Evolutionary conservation across 2,888 invertebrate genomes (phyloP), one percentile per base, ranked within the genome.

Genomic region (Rhamnusium bicolor): DNA sequence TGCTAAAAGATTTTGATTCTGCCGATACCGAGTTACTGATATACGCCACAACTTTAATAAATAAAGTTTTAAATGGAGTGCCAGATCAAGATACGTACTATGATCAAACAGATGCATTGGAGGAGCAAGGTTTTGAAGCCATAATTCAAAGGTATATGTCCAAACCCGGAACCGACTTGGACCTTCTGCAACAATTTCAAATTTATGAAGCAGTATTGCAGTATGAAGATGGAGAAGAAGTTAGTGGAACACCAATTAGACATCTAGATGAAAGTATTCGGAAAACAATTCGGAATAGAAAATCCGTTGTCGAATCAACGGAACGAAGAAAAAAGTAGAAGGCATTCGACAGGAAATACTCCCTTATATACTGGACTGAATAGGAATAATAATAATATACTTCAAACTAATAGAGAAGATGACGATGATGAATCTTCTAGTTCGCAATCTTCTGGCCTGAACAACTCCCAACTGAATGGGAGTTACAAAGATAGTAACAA

Each of bases 71-170:
- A 46, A 97, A 96, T 85, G 97, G 97, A 40, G 92, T 98, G 66
- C 96, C 96, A 0, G 98, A 98, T 88, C 96, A 97, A 88, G 98
- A 99, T 86, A 95, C 96, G 19, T 99, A 98, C 89, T 99, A 98
- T 86, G 98, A 99, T 87, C 96, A 99, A 86, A 96, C 98, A 2
- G 99, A 99, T 89, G 92, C 95, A 19, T 89, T 99, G 77, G 99
- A 99, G 86, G 97, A 98, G 80, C 98, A 96, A 86, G 96, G 96
- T 19, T 96, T 97, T 89, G 96, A 96, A 86, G 92, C 92, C 63
- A 94, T 96, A 27, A 94, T 96, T 79, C 94, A 95, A 85, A 91
- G 95, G 85, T 96, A 96, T 86, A 96, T 96, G 95, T 94, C 95
- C 10, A 95, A 95, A 87, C 96, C 95, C 79, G 97, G 97, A 47